Percentiles rank a stretch among this genome's conserved stretches.
phyloP scores from a whole-genome alignment of 2,113 vertebrate genomes.

The Vimba vimba region DNA sequence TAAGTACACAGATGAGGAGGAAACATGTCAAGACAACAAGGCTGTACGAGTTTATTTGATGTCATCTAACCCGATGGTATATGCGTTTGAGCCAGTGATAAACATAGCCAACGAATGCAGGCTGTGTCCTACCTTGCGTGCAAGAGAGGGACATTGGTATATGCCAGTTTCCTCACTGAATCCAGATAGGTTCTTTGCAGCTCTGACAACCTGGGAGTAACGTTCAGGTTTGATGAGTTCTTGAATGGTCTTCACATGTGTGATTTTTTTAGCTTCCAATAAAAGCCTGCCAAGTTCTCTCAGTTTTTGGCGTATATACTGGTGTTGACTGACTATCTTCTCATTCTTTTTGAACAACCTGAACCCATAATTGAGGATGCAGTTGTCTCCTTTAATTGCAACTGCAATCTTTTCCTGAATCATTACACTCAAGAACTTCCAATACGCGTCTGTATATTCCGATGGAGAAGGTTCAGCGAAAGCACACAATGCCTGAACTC shows the following conservation, averaged over 20 bases:
- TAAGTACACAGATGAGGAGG: no score
- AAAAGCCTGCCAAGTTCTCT: background rate
- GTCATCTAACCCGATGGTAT: no score
- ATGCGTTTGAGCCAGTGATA: no score
- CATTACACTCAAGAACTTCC: slow-evolving; percentile 43
- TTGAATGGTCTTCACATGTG: background rate
- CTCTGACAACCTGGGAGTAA: background rate
- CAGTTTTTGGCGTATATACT: background rate
- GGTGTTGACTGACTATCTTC: background rate
- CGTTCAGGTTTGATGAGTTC: no score
- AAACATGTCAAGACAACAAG: no score
- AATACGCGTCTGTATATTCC: slow-evolving; percentile 12
- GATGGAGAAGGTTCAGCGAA: slow-evolving; percentile 39
- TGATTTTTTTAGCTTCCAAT: background rate
- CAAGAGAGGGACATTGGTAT: no score
- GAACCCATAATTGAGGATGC: background rate
- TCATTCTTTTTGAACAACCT: background rate
- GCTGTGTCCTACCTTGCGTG: no score
- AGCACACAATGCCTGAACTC: slow-evolving; percentile 48
- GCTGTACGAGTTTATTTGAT: no score
- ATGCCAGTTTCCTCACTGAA: no score
- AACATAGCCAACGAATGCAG: no score
- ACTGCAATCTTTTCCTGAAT: slow-evolving; percentile 34
- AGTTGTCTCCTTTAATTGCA: background rate
- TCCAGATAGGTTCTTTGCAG: background rate